phyloP scores from a whole-genome alignment of 1,140 invertebrate species.

The Mya arenaria region DNA sequence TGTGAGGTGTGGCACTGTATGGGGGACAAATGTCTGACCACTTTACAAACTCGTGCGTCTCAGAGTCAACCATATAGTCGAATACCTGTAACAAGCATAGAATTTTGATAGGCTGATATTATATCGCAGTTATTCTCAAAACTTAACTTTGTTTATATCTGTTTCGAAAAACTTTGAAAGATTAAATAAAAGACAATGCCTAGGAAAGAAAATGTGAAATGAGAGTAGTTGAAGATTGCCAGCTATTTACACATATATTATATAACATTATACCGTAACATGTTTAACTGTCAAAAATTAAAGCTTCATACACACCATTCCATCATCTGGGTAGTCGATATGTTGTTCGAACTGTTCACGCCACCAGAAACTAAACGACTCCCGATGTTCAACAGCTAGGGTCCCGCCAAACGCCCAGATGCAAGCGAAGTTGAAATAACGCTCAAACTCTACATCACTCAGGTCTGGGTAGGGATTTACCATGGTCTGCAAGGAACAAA shows the following conservation, averaged over 20 bases:
- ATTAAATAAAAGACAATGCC: no score
- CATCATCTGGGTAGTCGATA: conserved; percentile 75
- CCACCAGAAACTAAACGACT: conserved; percentile 79
- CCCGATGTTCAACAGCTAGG: conserved; percentile 69
- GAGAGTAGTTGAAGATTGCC: no score
- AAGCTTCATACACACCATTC: conserved; percentile 69
- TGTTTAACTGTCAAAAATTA: neutral
- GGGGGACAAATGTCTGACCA: conserved; percentile 78
- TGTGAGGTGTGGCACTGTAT: conserved; percentile 76
- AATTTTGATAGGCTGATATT: no score
- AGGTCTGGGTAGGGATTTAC: conserved; percentile 71
- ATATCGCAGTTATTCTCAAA: no score
- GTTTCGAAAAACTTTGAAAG: no score
- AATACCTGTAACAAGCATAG: conserved; percentile 78
- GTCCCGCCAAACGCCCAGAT: conserved; percentile 80
- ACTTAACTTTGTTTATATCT: no score
- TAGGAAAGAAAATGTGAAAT: no score
- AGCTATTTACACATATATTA: no score
- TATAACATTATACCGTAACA: no score
- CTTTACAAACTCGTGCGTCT: conserved; percentile 76
- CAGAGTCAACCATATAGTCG: conserved; percentile 79
- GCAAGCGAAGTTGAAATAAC: conserved; percentile 79
- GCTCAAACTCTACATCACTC: conserved; percentile 76
- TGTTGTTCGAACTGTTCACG: conserved; percentile 74
- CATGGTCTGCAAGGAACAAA: conserved; percentile 67